Percentiles rank a stretch among this genome's conserved stretches.
Conservation (phyloP, 2,797 vertebrate species). For the Agapornis canus region DNA sequence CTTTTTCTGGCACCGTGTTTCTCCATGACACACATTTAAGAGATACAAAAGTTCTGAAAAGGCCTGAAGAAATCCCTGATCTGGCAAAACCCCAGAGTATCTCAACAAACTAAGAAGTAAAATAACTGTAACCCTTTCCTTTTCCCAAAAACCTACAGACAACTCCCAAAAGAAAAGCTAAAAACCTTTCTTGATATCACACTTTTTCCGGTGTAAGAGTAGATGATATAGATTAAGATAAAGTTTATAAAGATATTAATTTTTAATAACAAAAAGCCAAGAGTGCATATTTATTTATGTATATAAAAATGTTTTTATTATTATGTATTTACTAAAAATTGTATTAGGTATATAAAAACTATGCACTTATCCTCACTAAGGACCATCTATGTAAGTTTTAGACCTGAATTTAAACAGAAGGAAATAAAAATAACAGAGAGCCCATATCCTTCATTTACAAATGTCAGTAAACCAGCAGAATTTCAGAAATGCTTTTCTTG, state of each 20-base stretch:
- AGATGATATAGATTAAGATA: background rate
- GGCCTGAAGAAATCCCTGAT: background rate
- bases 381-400: background rate
- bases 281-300: rapidly evolving
- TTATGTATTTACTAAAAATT: background rate
- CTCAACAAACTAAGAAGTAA: background rate
- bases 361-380: background rate
- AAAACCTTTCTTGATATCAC: background rate
- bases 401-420: background rate
- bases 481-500: rapidly evolving
- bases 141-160: rapidly evolving
- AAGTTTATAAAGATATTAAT: background rate
- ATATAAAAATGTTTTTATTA: background rate
- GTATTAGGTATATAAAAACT: background rate
- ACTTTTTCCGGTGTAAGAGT: background rate
- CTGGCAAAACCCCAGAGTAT: background rate
- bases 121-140: background rate
- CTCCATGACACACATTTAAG: background rate
- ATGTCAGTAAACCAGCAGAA: background rate
- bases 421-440: background rate
- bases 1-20: background rate
- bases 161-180: background rate
- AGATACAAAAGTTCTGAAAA: background rate
- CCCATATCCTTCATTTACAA: background rate
- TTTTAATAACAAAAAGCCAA: rapidly evolving